Evolutionary conservation across 1,140 invertebrate genomes (phyloP), one percentile per base, ranked within the genome.

Genomic region (Rhopalosiphum padi): DNA sequence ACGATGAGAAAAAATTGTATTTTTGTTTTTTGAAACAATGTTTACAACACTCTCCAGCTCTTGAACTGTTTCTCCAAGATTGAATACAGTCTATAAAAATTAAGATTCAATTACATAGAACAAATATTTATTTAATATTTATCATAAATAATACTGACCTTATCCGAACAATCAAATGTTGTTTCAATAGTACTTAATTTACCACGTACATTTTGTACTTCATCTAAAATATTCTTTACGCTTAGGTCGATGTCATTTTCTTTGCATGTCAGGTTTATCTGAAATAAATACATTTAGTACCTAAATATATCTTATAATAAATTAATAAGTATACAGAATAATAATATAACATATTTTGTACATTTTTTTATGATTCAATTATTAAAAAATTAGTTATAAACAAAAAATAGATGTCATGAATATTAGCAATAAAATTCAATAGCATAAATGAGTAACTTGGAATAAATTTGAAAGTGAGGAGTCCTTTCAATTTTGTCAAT

Each of bases 1-100:
- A 93, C 91, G 48, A 30, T 93, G 77, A 51, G 91, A 43, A 35
- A 93, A 93, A 41, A 93, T 93, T 41, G 91, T 93, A 0, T 85
- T 93, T n/a, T 93, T 85, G 41, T 93, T 93, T 55, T 93, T 85
- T 25, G 82, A 53, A 8, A 93, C 8, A 85, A 85, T 93, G 2
- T 53, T 51, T 37, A 55, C 48, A 85, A 93, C 85, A 53, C n/a
- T 55, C 22, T 93, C 91, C 43, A 93, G 35, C 22, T 93, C 91
- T 86, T 93, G 21, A 23, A 93, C 37, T n/a, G 48, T 86, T 86
- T 93, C 48, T 53, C 8, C 82, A 53, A 86, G 9, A 55, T 93
- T 93, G 37, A 86, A 86, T 46, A 86, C 37, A 53, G 37, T 18
- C 91, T 93, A 55, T 48, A 86, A n/a, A 53, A 85, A 86, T 41